A percentile compares a stretch with the other conserved stretches of the same genome.
Conservation (phyloP, 1,140 invertebrate species). For the Harlomillsia oculata region DNA sequence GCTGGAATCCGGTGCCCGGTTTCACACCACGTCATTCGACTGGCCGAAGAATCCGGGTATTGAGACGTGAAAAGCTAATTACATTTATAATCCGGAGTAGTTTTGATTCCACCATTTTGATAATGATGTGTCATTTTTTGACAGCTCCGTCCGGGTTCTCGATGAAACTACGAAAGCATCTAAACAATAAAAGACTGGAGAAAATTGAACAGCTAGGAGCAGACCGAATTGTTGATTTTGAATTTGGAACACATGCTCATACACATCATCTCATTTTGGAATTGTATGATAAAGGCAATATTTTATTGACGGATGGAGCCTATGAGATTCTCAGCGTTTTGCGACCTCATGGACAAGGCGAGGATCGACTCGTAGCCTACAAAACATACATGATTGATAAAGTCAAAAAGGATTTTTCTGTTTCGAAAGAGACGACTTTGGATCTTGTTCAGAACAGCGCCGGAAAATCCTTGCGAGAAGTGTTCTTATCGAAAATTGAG, state of each 20-base stretch:
- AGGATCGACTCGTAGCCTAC: slow-evolving; percentile 55
- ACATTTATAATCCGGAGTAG: no score
- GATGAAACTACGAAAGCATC: slow-evolving; percentile 83
- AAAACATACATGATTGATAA: slow-evolving; percentile 43
- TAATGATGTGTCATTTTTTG: no score
- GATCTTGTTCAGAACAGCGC: slow-evolving; percentile 3
- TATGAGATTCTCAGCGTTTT: slow-evolving; percentile 88
- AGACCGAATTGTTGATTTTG: slow-evolving; percentile 81
- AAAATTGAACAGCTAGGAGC: slow-evolving; percentile 70
- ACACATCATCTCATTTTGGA: slow-evolving; percentile 94
- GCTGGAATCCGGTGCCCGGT: slow-evolving; percentile 85
- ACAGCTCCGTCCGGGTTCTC: slow-evolving; percentile 35
- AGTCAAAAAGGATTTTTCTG: slow-evolving; percentile 37
- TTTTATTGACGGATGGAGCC: slow-evolving; percentile 85
- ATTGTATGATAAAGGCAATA: slow-evolving; percentile 93
- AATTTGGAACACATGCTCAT: slow-evolving; percentile 89
- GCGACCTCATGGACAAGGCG: slow-evolving; percentile 82
- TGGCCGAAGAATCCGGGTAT: slow-evolving; percentile 84
- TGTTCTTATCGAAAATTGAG: slow-evolving; percentile 31
- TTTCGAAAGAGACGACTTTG: slow-evolving; percentile 4
- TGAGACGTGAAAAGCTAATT: slow-evolving; percentile 3
- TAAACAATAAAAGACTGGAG: slow-evolving; percentile 91
- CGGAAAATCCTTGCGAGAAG: slow-evolving; percentile 26
- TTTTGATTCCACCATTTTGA: no score
- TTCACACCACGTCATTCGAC: slow-evolving; percentile 91